Evolutionary conservation across 2,113 vertebrate species (phyloP).

Genomic region (Stigmatopora argus): DNA sequence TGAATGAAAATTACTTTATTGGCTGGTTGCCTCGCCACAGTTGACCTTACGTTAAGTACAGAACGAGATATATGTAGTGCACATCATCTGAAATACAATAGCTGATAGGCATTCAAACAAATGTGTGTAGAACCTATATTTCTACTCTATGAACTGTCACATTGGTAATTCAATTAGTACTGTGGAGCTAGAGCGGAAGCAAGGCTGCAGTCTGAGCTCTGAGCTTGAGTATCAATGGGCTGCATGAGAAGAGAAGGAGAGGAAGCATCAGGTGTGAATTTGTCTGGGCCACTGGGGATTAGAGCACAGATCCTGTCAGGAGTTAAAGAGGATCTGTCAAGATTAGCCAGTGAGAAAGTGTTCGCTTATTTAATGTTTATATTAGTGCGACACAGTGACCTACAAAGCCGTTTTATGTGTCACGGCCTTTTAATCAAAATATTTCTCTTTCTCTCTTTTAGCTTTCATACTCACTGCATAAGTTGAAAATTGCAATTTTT

Average conservation of each 20-base stretch:
- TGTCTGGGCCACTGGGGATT: slow-evolving; percentile 25
- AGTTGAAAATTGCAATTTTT: background rate
- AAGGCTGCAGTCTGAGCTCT: background rate
- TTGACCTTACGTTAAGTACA: too few relatives aligned
- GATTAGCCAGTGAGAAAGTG: slow-evolving; percentile 17
- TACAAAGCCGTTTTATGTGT: background rate
- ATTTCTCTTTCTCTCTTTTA: background rate
- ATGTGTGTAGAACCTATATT: background rate
- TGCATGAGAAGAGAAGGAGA: background rate
- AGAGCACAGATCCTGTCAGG: slow-evolving; percentile 6
- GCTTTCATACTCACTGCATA: background rate
- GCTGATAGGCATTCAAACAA: background rate
- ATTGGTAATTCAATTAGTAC: too few relatives aligned
- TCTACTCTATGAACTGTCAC: background rate
- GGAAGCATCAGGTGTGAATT: background rate
- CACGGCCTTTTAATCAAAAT: background rate
- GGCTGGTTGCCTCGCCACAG: too few relatives aligned
- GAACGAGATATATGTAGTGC: too few relatives aligned
- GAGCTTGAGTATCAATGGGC: background rate
- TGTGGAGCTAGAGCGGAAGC: background rate
- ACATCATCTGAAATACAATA: too few relatives aligned
- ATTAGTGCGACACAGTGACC: background rate
- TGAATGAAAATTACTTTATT: too few relatives aligned
- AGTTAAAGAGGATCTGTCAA: background rate
- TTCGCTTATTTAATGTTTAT: slow-evolving; percentile 3